Conservation (phyloP, 2,888 invertebrate species). For the Stictocephala bisonia region DNA sequence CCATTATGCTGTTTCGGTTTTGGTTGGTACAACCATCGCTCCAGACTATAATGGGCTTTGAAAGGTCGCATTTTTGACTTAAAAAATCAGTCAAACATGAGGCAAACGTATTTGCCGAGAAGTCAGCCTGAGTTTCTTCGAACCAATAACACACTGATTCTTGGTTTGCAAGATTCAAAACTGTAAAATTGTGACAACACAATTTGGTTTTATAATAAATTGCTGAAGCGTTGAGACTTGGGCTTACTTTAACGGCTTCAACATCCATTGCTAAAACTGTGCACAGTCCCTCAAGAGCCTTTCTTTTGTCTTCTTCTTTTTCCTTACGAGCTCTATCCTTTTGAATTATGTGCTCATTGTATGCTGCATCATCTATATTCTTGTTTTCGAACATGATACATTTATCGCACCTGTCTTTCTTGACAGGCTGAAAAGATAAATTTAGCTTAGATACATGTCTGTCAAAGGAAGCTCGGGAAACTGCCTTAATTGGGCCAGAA, state of each 20-base stretch:
- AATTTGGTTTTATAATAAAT: constrained; percentile 40
- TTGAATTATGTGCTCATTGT: constrained; percentile 41
- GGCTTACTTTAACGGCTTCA: constrained; percentile 18
- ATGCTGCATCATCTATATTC: constrained; percentile 47
- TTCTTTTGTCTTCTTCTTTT: constrained; percentile 36
- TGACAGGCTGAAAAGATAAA: constrained; percentile 35
- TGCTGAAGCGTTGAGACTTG: constrained; percentile 18
- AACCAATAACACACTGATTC: constrained; percentile 47
- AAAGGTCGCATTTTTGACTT: constrained; percentile 45
- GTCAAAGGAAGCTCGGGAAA: constrained; percentile 1
- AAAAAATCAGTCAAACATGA: constrained; percentile 53
- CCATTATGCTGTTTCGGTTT: constrained; percentile 58
- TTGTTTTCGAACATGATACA: constrained; percentile 46
- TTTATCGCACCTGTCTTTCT: constrained; percentile 53
- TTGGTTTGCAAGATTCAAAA: constrained; percentile 1
- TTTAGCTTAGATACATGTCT: neutral
- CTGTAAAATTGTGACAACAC: constrained; percentile 34
- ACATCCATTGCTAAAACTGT: too few species aligned
- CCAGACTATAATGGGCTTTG: constrained; percentile 56
- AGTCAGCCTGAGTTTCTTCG: constrained; percentile 55
- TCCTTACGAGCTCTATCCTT: constrained; percentile 48
- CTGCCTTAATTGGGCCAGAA: neutral
- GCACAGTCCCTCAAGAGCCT: too few species aligned
- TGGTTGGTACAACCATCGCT: constrained; percentile 59
- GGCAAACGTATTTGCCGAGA: constrained; percentile 54